A percentile compares a stretch with the other conserved stretches of the same genome.
phyloP scores from a whole-genome alignment of 2,797 vertebrate species.

The Picus viridis region DNA sequence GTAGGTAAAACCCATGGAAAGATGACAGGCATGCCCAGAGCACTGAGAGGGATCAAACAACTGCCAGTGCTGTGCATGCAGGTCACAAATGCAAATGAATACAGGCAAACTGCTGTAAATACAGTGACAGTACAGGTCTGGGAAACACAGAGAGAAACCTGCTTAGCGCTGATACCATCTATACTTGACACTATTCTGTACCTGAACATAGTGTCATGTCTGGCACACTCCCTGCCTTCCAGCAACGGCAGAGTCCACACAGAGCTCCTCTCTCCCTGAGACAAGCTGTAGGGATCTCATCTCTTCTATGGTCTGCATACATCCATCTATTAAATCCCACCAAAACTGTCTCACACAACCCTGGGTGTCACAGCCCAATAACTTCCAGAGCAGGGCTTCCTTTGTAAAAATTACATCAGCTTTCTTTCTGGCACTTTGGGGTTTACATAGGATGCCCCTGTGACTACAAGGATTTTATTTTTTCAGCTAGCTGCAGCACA shows the following conservation, averaged over 20 bases:
- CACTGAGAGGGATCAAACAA: background rate
- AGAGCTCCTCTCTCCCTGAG: background rate
- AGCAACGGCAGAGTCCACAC: background rate
- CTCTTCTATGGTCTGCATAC: background rate
- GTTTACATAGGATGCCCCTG: background rate
- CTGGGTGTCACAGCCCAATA: background rate
- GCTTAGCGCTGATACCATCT: accelerated
- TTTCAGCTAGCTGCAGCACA: background rate
- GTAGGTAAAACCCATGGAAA: background rate
- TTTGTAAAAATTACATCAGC: background rate
- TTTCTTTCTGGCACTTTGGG: background rate
- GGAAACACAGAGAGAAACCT: background rate
- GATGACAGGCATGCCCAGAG: background rate
- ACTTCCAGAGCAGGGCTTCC: background rate
- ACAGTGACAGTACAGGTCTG: background rate
- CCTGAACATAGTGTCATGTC: background rate
- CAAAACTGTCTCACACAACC: background rate
- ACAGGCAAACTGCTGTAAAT: background rate
- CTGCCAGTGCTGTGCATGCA: background rate
- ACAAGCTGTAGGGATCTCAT: background rate
- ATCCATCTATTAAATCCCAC: background rate
- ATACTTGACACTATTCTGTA: background rate
- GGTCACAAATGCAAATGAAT: background rate
- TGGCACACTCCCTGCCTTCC: background rate
- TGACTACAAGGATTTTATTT: background rate